Percentiles rank a stretch among this genome's conserved stretches.
These are phyloP conservation scores for Anagyrus pseudococci DNA, from an alignment of 2,888 invertebrate species.

Conservation along the genomic window DNA sequence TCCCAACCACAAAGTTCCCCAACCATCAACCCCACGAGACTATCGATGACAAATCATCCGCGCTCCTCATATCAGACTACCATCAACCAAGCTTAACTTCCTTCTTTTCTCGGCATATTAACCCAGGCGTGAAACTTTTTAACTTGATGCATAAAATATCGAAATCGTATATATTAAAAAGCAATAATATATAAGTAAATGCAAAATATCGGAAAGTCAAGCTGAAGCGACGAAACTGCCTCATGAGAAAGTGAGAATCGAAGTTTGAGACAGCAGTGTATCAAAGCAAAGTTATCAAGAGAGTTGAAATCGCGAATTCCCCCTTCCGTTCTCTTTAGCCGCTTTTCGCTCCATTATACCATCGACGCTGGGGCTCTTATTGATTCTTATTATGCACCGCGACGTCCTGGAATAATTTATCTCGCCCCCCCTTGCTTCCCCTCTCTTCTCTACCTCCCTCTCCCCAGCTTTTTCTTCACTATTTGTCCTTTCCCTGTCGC, in stretches of 20 bases:
- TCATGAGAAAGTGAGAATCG: background rate
- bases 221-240: too few species aligned
- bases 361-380: slow-evolving; percentile 45
- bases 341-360: slow-evolving; percentile 49
- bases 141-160: too few species aligned
- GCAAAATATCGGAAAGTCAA: background rate
- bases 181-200: background rate
- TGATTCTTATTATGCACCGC: slow-evolving; percentile 55
- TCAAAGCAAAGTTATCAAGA: too few species aligned
- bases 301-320: too few species aligned
- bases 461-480: background rate
- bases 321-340: slow-evolving; percentile 6
- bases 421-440: slow-evolving; percentile 24
- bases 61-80: too few species aligned
- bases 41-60: background rate
- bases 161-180: too few species aligned
- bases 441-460: background rate
- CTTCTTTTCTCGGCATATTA: too few species aligned
- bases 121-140: too few species aligned
- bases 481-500: slow-evolving; percentile 9
- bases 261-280: background rate
- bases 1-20: background rate
- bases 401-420: slow-evolving; percentile 52
- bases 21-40: background rate
- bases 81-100: too few species aligned